Evolutionary conservation across 2,113 vertebrate genomes (phyloP), one percentile per base, ranked within the genome.

Genomic region (Microtus oregoni): DNA sequence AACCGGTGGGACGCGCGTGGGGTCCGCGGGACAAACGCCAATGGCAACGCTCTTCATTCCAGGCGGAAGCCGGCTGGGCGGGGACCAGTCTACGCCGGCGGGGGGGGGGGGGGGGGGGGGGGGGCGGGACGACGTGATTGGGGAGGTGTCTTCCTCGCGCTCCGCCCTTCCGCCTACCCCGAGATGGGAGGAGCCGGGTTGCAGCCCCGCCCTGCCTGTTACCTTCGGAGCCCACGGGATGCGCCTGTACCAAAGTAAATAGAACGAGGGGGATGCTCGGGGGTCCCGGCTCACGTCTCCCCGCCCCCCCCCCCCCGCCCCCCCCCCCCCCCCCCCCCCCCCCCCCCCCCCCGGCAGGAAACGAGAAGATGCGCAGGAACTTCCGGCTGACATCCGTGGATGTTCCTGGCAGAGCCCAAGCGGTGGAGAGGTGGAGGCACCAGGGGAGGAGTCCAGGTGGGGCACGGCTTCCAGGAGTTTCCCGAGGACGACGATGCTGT

Each of bases 21-120:
- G 55, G 55, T 83, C 81, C 55, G 7, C 55, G 7, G 81, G n/a
- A 83, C 81, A 2, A 7, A 13, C 58, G 55, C 55, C 81, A 63
- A 41, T 14, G 22, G 22, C 81, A 41, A 28, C 22, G n/a, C n/a
- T 83, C 55, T 83, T 41, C 81, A 41, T 63, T 28, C 81, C 55
- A 58, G 55, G 79, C 79, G 79, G 79, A 82, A 82, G 79, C 79
- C 12, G 79, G 35, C 22, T 82, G 79, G 79, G 79, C 79, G 79
- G 79, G 22, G 79, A 82, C 52, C 22, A 7, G 79, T 61, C n/a
- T 28, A 38, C 58, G 79, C 22, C 6, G 20, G 79, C n/a, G 4
- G 22, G 22, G 79, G 55, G 79, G 19, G 13, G 35, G 79, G n/a
- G 35, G 4, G 22, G 22, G 79, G 55, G 79, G 19, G 13, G 35